Base-by-base conservation (phyloP, 2,888 invertebrate genomes). In the Cosmopolites sordidus region DNA sequence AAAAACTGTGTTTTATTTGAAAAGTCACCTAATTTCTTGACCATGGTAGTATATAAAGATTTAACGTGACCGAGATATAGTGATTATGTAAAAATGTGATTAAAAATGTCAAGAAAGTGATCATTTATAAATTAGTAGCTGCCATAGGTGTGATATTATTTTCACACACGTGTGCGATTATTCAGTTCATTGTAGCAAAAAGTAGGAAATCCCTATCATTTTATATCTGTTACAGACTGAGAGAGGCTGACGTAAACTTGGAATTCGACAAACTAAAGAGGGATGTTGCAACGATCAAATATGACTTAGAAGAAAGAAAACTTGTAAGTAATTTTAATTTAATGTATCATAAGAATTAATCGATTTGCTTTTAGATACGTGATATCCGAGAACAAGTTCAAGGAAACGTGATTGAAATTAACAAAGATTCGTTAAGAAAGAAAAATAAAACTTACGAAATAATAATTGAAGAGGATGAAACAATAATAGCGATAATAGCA, bases 251-350 rank as follows among this genome's bases (percentile, higher is more conserved):
- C 30, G 54, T 56, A 11, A 58, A 57, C 15, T 43, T 62, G 40
- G 62, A 60, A 43, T 62, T 62, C 42, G 59, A 60, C 40, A 62
- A 60, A 47, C 16, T 62, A 5, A 58, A 59, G 43, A 46, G 62
- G 29, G 51, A 51, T 11, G 30, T 62, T 8, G 59, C 58, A 6
- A 46, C 18, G n/a, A 50, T 62, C 15, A 61, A 60, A 50, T 17
- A 54, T 14, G 58, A 56, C 9, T 17, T 61, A 14, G 59, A 60
- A 42, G 59, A 60, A 42, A 48, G 52, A 30, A 47, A 37, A 30
- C 27, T 56, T 45, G 60, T 61, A 52, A 46, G 48, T 48, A 16
- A 6, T 14, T 8, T 15, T 15, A 22, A 9, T 29, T 14, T 30
- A 12, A 27, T 8, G 5, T 9, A 17, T 12, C 8, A 18, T 5